Conservation (phyloP, 2,113 vertebrate species). For the Sylvietta virens region DNA sequence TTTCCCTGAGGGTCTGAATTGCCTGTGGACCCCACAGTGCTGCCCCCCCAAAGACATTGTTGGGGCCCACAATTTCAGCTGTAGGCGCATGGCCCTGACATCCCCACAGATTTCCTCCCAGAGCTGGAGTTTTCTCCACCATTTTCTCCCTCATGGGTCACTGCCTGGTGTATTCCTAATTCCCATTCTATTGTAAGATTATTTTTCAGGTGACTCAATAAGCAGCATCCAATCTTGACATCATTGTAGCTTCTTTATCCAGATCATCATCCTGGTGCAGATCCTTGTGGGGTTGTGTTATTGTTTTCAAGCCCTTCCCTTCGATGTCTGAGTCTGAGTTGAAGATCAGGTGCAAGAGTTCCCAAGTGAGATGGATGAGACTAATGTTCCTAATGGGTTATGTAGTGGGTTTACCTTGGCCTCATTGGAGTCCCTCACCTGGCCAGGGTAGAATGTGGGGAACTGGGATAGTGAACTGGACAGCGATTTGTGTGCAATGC, state of each 20-base stretch:
- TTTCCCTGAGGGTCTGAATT: background rate
- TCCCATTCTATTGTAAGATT: background rate
- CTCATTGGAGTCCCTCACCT: background rate
- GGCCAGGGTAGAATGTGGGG: background rate
- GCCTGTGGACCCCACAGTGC: background rate
- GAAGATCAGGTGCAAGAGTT: background rate
- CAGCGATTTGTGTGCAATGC: background rate
- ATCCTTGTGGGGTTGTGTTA: background rate
- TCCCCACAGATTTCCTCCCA: background rate
- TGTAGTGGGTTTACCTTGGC: background rate
- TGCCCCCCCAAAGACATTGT: background rate
- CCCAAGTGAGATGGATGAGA: background rate
- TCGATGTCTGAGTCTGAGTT: too few species aligned
- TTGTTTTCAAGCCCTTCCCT: background rate
- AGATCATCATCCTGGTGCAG: background rate
- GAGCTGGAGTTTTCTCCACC: background rate
- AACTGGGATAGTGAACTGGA: background rate
- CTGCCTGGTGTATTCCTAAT: background rate
- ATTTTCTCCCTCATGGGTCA: background rate
- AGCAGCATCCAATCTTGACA: background rate
- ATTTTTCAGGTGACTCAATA: background rate
- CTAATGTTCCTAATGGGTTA: background rate
- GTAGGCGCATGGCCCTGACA: background rate
- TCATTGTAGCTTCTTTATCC: background rate
- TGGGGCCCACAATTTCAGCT: background rate